These are phyloP conservation scores for Gallinago nigripennis DNA, from an alignment of 2,797 vertebrate species.

Conservation along the genomic window DNA sequence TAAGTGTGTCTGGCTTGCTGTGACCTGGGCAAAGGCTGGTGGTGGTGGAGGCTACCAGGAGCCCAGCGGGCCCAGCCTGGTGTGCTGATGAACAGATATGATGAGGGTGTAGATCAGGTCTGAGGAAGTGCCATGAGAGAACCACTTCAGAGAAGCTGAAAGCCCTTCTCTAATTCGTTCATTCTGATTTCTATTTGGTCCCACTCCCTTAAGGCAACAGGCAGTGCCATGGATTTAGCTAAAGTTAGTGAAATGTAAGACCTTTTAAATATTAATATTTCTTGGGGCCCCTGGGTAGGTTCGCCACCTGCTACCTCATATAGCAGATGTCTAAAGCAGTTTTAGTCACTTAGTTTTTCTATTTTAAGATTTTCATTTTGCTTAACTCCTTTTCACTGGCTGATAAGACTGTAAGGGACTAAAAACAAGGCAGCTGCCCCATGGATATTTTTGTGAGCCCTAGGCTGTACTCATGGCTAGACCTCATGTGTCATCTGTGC, in stretches of 20 bases:
- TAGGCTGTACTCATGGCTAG: neutral
- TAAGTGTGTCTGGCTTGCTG: constrained; percentile 5
- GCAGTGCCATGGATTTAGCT: neutral
- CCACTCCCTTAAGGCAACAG: constrained; percentile 16
- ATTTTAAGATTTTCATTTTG: neutral
- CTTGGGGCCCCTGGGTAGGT: neutral
- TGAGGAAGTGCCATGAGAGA: neutral
- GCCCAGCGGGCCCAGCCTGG: neutral
- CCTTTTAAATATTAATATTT: constrained; percentile 66
- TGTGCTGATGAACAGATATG: neutral
- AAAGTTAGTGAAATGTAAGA: constrained; percentile 38
- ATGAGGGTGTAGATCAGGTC: neutral
- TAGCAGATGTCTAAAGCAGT: constrained; percentile 40
- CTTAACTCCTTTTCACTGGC: neutral
- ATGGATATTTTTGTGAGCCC: neutral
- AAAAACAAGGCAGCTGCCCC: neutral
- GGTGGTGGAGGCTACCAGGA: neutral
- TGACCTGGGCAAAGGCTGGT: constrained; percentile 19
- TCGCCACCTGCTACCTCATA: constrained; percentile 38
- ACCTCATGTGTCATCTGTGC: neutral
- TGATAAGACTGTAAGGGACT: neutral
- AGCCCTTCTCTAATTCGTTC: neutral
- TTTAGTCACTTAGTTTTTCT: constrained; percentile 3
- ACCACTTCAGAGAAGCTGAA: neutral
- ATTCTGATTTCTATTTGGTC: constrained; percentile 19